Evolutionary conservation across 2,888 invertebrate genomes (phyloP).

Genomic region (Synanthedon vespiformis): DNA sequence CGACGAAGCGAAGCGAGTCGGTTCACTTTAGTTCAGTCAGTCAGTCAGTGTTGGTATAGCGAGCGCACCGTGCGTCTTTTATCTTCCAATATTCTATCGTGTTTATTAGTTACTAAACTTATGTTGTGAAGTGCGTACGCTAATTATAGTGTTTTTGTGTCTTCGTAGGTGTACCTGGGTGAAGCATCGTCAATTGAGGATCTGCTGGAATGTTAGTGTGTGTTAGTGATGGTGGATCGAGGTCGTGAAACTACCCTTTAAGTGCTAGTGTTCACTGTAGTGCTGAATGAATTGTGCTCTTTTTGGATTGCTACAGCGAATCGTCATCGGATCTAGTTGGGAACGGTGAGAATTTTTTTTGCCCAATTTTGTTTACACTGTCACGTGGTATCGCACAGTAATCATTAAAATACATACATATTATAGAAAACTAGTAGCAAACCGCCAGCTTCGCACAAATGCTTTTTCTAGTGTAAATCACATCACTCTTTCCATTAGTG

Average conservation of each 20-base stretch:
- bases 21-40: constrained; percentile 8
- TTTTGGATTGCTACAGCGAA: constrained; percentile 63
- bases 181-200: constrained; percentile 26
- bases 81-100: constrained; percentile 28
- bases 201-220: constrained; percentile 53
- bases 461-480: too few species aligned
- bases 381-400: too few species aligned
- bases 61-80: constrained; percentile 30
- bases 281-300: constrained; percentile 65
- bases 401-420: too few species aligned
- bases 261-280: constrained; percentile 55
- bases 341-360: constrained; percentile 49
- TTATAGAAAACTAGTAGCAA: too few species aligned
- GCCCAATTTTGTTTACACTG: too few species aligned
- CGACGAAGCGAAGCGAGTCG: constrained; percentile 21
- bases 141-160: constrained; percentile 28
- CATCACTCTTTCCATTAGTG: too few species aligned
- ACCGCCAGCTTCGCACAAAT: too few species aligned
- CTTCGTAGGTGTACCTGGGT: constrained; percentile 47
- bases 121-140: too few species aligned
- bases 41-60: constrained; percentile 56
- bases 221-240: constrained; percentile 61
- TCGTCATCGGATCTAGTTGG: constrained; percentile 61
- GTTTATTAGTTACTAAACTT: constrained; percentile 36
- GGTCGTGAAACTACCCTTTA: constrained; percentile 47